A percentile compares a stretch with the other conserved stretches of the same genome.
These are phyloP conservation scores for Siniperca chuatsi DNA, from an alignment of 2,113 vertebrate genomes.

Conservation along the genomic window DNA sequence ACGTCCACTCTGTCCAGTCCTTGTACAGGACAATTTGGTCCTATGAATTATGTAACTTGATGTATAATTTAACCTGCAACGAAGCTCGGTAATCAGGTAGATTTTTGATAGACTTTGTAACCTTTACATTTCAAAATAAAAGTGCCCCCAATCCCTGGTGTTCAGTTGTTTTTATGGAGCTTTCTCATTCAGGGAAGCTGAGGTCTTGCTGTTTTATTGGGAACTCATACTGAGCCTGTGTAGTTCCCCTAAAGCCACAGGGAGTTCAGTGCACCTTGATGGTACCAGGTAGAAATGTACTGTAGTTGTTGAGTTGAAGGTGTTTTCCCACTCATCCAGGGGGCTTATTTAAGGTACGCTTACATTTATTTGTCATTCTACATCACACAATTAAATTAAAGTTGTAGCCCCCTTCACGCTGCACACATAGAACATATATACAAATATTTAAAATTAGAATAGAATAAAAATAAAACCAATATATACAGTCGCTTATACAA, in stretches of 20 bases:
- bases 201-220: constrained; percentile 41
- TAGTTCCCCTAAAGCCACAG: not conserved
- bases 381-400: no score
- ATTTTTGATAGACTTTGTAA: constrained; percentile 6
- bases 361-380: no score
- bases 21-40: not conserved
- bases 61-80: not conserved
- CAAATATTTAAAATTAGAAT: no score
- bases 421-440: no score
- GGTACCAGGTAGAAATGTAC: not conserved
- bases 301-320: not conserved
- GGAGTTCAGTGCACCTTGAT: not conserved
- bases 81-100: not conserved
- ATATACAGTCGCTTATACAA: no score
- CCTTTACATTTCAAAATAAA: not conserved
- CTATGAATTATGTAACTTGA: not conserved
- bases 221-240: constrained; percentile 20
- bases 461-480: no score
- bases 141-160: not conserved
- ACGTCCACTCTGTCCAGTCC: not conserved
- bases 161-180: constrained; percentile 37
- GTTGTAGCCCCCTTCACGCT: no score
- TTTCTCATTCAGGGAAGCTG: not conserved
- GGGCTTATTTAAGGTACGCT: not conserved
- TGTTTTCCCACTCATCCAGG: not conserved